Conservation (phyloP, 1,140 invertebrate species). For the Idris sp. region DNA sequence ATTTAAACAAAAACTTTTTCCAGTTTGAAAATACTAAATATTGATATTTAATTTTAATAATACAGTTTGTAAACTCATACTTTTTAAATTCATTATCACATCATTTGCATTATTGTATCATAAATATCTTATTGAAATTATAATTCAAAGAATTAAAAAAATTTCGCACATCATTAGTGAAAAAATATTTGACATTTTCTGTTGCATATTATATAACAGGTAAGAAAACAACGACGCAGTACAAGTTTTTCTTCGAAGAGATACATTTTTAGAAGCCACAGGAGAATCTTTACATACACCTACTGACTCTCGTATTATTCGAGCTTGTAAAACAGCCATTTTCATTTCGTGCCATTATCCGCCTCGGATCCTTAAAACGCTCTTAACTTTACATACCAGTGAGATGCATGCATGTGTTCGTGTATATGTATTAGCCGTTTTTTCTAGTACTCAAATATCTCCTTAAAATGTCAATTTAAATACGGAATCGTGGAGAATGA, state of each 20-base stretch:
- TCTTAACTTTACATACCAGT: conserved; percentile 35
- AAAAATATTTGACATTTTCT: conserved; percentile 51
- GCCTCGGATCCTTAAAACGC: conserved; percentile 38
- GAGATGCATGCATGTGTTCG: background rate
- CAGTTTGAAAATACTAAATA: no score
- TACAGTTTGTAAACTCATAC: no score
- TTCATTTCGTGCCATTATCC: conserved; percentile 53
- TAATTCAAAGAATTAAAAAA: conserved; percentile 31
- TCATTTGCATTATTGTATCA: background rate
- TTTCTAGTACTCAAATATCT: conserved; percentile 30
- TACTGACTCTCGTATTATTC: conserved; percentile 40
- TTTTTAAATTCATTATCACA: no score
- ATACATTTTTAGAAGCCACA: conserved; percentile 50
- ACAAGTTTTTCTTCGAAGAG: conserved; percentile 41
- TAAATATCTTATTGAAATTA: conserved; percentile 12
- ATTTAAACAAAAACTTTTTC: conserved; percentile 11
- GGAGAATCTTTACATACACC: conserved; percentile 44
- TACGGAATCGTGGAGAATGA: conserved; percentile 7
- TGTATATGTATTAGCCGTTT: conserved; percentile 3
- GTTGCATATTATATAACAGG: conserved; percentile 30
- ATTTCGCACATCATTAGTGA: conserved; percentile 41
- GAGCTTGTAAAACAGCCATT: conserved; percentile 51
- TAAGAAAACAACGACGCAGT: conserved; percentile 13
- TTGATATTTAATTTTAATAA: no score
- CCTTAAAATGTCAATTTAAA: conserved; percentile 51